Percentiles rank a stretch among this genome's conserved stretches.
phyloP scores from a whole-genome alignment of 2,888 invertebrate species.

The Acrocera orbiculus region DNA sequence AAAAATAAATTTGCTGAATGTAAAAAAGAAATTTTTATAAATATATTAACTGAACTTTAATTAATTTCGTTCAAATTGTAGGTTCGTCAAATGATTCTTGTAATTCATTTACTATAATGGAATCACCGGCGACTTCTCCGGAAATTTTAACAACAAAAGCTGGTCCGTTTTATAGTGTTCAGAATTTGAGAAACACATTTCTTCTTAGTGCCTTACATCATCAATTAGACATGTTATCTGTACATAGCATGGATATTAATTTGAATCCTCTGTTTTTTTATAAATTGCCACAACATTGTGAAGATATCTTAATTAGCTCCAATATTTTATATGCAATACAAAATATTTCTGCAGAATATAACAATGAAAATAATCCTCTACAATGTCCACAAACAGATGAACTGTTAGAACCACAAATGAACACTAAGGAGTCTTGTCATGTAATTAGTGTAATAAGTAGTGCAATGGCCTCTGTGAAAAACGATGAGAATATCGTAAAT shows the following conservation, averaged over 20 bases:
- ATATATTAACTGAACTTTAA: too few relatives aligned
- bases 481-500: slow-evolving; percentile 20
- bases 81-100: slow-evolving; percentile 23
- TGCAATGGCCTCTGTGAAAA: slow-evolving; percentile 27
- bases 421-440: neutral
- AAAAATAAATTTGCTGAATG: slow-evolving; percentile 28
- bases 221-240: slow-evolving; percentile 27
- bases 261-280: slow-evolving; percentile 49
- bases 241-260: slow-evolving; percentile 48
- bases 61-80: slow-evolving; percentile 13
- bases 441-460: slow-evolving; percentile 28
- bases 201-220: slow-evolving; percentile 28
- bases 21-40: slow-evolving; percentile 10
- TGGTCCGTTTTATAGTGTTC: slow-evolving; percentile 29
- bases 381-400: too few relatives aligned
- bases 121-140: slow-evolving; percentile 27
- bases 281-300: slow-evolving; percentile 44
- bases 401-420: too few relatives aligned
- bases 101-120: slow-evolving; percentile 27
- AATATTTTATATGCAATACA: slow-evolving; percentile 43
- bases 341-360: slow-evolving; percentile 18
- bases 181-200: slow-evolving; percentile 27
- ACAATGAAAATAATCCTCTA: slow-evolving; percentile 15
- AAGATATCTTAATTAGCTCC: slow-evolving; percentile 46
- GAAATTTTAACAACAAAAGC: slow-evolving; percentile 25